Conservation (phyloP, 2,888 invertebrate species). For the Pachliopta kotzebuea region DNA sequence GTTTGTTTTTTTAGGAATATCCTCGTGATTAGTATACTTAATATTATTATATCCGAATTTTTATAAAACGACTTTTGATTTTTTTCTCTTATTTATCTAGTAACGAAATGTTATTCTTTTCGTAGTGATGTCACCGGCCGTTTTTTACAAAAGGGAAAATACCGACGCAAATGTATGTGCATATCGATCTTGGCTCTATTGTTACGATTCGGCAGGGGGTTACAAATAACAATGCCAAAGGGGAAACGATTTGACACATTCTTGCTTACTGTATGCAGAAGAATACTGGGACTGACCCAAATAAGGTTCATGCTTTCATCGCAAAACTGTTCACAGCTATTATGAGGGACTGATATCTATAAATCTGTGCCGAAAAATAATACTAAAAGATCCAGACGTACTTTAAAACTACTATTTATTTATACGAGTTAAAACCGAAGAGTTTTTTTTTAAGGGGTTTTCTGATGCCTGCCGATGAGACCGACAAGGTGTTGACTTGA, state of each 20-base stretch:
- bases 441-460: too few relatives aligned
- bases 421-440: too few relatives aligned
- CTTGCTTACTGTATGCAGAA: slow-evolving; percentile 4
- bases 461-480: too few relatives aligned
- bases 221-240: slow-evolving; percentile 14
- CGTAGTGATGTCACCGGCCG: not conserved
- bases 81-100: not conserved
- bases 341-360: not conserved
- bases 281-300: slow-evolving; percentile 7
- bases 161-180: not conserved
- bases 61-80: not conserved
- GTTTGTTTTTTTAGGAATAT: too few relatives aligned
- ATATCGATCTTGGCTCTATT: slow-evolving; percentile 9
- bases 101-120: not conserved
- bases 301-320: not conserved
- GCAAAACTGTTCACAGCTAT: not conserved
- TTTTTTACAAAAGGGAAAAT: not conserved
- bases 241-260: slow-evolving; percentile 19
- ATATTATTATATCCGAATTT: too few relatives aligned
- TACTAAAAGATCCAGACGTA: too few relatives aligned
- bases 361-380: not conserved
- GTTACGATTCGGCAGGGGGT: slow-evolving; percentile 8
- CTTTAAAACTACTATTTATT: too few relatives aligned
- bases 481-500: too few relatives aligned
- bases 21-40: too few relatives aligned